Percentiles rank a stretch among this genome's conserved stretches.
phyloP scores from a whole-genome alignment of 2,888 invertebrate genomes.

The Nomada fabriciana region DNA sequence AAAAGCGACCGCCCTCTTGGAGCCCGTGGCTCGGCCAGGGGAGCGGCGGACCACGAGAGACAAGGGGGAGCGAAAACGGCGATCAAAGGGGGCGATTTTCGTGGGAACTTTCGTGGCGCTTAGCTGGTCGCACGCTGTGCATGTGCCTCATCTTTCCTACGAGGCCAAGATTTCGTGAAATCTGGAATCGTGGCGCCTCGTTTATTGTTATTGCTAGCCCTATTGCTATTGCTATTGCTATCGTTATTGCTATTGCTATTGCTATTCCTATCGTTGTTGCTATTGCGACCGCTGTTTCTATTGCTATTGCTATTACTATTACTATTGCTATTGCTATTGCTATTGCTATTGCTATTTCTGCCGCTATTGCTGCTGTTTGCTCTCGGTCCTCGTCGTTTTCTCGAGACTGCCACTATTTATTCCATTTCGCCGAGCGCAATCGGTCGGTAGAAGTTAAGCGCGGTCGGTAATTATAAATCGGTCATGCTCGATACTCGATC shows the following conservation, averaged over 20 bases:
- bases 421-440: neutral
- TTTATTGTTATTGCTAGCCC: neutral
- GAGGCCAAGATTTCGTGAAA: constrained; percentile 24
- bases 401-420: too few species aligned
- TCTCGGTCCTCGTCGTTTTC: neutral
- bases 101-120: constrained; percentile 82
- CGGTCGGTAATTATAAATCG: too few species aligned
- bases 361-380: neutral
- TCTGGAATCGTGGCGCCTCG: neutral
- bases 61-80: constrained; percentile 57
- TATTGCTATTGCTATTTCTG: too few species aligned
- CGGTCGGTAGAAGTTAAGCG: too few species aligned
- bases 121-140: constrained; percentile 45
- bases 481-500: too few species aligned
- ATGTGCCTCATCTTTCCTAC: neutral
- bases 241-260: too few species aligned
- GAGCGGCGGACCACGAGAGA: neutral
- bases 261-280: too few species aligned
- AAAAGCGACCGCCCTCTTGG: constrained; percentile 32
- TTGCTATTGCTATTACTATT: too few species aligned
- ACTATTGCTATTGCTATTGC: too few species aligned
- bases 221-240: too few species aligned
- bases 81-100: constrained; percentile 76
- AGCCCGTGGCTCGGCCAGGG: neutral
- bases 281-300: too few species aligned